Conservation (phyloP, 1,140 invertebrate genomes). For the Aculops lycopersici region DNA sequence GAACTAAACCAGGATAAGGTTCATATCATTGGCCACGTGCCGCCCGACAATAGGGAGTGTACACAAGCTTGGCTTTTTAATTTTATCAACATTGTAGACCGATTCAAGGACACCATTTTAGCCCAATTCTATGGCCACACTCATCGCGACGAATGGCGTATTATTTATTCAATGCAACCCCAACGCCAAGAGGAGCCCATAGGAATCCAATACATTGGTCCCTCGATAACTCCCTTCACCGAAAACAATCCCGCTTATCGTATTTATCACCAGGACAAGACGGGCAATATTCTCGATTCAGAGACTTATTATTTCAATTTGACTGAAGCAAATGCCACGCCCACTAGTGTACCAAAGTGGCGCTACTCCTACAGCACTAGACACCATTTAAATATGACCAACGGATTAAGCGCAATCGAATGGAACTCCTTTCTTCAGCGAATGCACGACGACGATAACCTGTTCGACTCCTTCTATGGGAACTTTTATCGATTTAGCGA, state of each 20-base stretch:
- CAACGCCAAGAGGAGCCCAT: slow-evolving; percentile 8
- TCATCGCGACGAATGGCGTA: slow-evolving; percentile 68
- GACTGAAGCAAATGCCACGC: slow-evolving; percentile 42
- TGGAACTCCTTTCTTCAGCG: slow-evolving; percentile 53
- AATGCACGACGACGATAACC: slow-evolving; percentile 41
- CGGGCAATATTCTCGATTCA: slow-evolving; percentile 38
- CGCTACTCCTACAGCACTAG: slow-evolving; percentile 53
- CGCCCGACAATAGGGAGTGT: slow-evolving; percentile 71
- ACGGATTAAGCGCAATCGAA: slow-evolving; percentile 37
- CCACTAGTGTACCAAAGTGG: slow-evolving; percentile 30
- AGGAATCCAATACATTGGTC: slow-evolving; percentile 20
- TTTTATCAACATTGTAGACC: slow-evolving; percentile 53
- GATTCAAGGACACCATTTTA: slow-evolving; percentile 55
- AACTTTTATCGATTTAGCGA: slow-evolving; percentile 8
- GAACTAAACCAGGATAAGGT: slow-evolving; percentile 76
- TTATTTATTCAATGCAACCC: slow-evolving; percentile 34
- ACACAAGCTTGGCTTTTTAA: slow-evolving; percentile 66
- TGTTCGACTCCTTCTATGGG: slow-evolving; percentile 55
- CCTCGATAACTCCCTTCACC: slow-evolving; percentile 57
- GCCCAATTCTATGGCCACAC: slow-evolving; percentile 86
- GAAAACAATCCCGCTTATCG: slow-evolving; percentile 75
- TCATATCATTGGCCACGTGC: slow-evolving; percentile 88
- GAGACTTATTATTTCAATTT: slow-evolving; percentile 82
- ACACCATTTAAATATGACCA: slow-evolving; percentile 39
- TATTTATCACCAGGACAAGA: slow-evolving; percentile 61